Base-by-base conservation (phyloP, 2,888 invertebrate species). In the Poecilobothrus nobilitatus region DNA sequence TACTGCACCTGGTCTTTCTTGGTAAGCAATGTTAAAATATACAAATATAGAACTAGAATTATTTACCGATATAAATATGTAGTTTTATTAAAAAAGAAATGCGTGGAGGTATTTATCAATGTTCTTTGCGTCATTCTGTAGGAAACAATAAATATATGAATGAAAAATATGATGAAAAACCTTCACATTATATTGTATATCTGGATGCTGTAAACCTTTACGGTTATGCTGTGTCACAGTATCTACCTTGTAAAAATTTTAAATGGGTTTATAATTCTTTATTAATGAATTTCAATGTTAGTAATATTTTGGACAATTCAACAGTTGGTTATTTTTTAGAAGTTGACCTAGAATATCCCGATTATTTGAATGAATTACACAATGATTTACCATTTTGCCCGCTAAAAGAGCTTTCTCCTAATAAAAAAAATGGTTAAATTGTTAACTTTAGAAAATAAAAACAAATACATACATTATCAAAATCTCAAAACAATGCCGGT, bases 381-480 rank as follows among this genome's bases (percentile, higher is more conserved):
- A 71, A 71, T n/a, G 76, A 77, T 68, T 69, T 76, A 18, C 75
- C 76, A 2, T 75, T 78, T 66, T 75, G 74, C 20, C 70, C 75
- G 0, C 71, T 75, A 67, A 72, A 74, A 66, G n/a, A 44, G 22
- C 66, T 18, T 18, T 72, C 73, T 10, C 71, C 74, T 5, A 67
- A 66, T 18, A 41, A 70, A 1, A 72, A 69, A 67, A 37, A 68
- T 18, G 41, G 68, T n/a, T 8, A 77, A 76, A 71, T 71, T 77
- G 2, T 53, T 77, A 41, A 71, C 75, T 37, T 65, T 76, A 2
- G 61, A 70, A 10, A 41, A 71, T 27, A 78, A 77, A 66, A 44
- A 68, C 33, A 73, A 72, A 33, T 79, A 80, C 71, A 71, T 79
- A n/a, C 77, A 79, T 71, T 78, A 79, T 71, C 63, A 72, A 27